Percentiles rank a stretch among this genome's conserved stretches.
phyloP scores from a whole-genome alignment of 2,797 vertebrate species.

The Dallia pectoralis region DNA sequence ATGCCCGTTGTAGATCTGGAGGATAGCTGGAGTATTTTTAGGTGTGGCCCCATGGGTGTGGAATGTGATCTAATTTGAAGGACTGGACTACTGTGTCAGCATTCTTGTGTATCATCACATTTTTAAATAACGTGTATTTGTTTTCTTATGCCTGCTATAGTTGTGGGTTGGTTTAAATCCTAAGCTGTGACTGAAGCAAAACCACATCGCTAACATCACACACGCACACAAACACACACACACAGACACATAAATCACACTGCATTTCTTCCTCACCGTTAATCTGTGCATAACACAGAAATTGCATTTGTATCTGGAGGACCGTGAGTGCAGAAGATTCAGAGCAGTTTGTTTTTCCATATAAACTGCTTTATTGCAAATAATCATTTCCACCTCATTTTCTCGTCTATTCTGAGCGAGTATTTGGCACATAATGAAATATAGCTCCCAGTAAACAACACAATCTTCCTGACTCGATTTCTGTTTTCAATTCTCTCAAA shows the following conservation, averaged over 20 bases:
- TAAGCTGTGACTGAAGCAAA: neutral
- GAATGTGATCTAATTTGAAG: neutral
- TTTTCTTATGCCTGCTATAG: neutral
- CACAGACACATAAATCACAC: neutral
- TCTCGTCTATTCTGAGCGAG: neutral
- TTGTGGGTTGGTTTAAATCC: neutral
- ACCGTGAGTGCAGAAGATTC: neutral
- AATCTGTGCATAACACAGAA: neutral
- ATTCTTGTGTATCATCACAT: neutral
- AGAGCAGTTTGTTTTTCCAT: neutral
- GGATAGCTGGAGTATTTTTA: neutral
- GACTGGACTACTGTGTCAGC: neutral
- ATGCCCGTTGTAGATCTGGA: neutral
- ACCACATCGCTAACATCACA: neutral
- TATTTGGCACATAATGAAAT: neutral
- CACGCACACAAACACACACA: neutral
- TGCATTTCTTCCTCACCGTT: neutral
- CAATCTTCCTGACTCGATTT: neutral
- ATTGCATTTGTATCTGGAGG: neutral
- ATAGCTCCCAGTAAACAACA: neutral
- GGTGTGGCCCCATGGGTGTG: neutral
- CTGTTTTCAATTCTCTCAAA: neutral
- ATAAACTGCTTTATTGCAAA: neutral
- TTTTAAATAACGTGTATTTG: neutral
- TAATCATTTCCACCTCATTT: neutral